A percentile compares a stretch with the other conserved stretches of the same genome.
These are phyloP conservation scores for Metallyticus violacea DNA, from an alignment of 2,888 invertebrate species.

Conservation along the genomic window DNA sequence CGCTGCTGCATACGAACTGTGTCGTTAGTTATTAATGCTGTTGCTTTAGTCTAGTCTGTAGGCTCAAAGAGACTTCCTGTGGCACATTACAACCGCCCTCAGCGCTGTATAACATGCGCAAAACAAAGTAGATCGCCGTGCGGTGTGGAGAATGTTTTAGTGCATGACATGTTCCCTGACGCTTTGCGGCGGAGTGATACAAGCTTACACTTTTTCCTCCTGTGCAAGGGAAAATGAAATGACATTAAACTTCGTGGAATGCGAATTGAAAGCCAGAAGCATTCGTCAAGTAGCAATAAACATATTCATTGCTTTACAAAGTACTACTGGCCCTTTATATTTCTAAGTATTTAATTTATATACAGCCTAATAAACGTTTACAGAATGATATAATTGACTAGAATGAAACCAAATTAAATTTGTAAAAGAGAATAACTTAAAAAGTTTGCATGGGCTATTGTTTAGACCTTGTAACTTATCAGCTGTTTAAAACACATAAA, in stretches of 20 bases:
- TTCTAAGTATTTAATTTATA: no score
- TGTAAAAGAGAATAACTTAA: no score
- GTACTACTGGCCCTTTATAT: no score
- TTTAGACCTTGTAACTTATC: no score
- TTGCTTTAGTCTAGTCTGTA: background rate
- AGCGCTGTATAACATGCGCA: background rate
- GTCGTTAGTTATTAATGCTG: background rate
- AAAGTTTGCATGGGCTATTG: no score
- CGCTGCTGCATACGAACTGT: background rate
- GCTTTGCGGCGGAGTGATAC: background rate
- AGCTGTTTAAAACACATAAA: no score
- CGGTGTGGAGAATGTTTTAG: background rate
- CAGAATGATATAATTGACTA: no score
- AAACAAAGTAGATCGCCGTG: background rate
- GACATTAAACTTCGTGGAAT: background rate
- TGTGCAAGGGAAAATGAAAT: background rate
- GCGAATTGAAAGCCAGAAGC: background rate
- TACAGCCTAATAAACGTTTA: no score
- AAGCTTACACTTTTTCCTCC: background rate
- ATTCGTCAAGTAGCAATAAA: background rate
- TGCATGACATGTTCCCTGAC: no score
- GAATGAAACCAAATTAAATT: no score
- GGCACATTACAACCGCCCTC: background rate
- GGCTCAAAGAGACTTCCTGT: background rate
- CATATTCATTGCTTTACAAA: no score